Evolutionary conservation across 2,797 vertebrate genomes (phyloP).

Genomic region (Labeo calbasu): DNA sequence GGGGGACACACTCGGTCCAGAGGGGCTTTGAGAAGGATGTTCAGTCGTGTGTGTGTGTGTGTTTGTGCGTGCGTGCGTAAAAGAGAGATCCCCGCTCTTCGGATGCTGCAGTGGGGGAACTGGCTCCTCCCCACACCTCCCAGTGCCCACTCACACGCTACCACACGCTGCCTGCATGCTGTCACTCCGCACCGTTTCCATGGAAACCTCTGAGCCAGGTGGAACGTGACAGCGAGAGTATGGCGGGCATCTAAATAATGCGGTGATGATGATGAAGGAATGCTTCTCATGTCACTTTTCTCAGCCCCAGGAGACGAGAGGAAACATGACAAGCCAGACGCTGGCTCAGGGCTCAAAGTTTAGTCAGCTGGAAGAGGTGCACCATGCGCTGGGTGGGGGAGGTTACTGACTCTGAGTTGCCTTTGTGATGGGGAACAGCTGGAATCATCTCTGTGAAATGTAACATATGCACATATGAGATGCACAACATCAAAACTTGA

Average conservation of each 20-base stretch:
- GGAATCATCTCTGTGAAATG: not conserved
- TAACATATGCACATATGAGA: not conserved
- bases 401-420: not conserved
- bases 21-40: constrained; percentile 64
- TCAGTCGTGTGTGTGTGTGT: constrained; percentile 62
- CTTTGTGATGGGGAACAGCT: not conserved
- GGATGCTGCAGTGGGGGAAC: constrained; percentile 69
- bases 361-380: not conserved
- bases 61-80: constrained; percentile 22
- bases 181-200: constrained; percentile 70
- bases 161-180: constrained; percentile 54
- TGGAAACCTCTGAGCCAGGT: constrained; percentile 71
- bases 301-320: not conserved
- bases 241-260: not conserved
- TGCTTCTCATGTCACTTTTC: not conserved
- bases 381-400: not conserved
- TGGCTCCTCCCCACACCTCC: constrained; percentile 69
- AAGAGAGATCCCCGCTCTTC: constrained; percentile 50
- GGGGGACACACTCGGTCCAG: constrained; percentile 58
- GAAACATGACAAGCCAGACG: not conserved
- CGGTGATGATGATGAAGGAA: constrained; percentile 8
- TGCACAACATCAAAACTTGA: not conserved
- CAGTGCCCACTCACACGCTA: constrained; percentile 63
- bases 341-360: constrained; percentile 18
- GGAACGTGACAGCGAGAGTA: constrained; percentile 30